phyloP scores from a whole-genome alignment of 1,140 invertebrate species.

The Bathynomus jamesi region DNA sequence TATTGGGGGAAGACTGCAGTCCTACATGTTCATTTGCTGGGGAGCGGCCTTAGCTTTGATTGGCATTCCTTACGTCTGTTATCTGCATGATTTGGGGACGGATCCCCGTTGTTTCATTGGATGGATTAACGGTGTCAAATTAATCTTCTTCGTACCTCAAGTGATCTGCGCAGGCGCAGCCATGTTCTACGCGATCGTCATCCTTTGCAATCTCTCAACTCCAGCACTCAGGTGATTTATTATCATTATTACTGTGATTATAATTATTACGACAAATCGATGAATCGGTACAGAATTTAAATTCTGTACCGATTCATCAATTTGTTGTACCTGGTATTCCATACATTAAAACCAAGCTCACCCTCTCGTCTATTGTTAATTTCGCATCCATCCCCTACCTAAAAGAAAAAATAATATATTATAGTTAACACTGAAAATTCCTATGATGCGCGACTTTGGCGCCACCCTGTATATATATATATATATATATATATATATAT shows the following conservation, averaged over 20 bases:
- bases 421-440: too few species aligned
- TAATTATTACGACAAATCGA: too few species aligned
- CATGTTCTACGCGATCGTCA: constrained; percentile 25
- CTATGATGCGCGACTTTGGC: too few species aligned
- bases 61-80: constrained; percentile 18
- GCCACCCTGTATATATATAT: too few species aligned
- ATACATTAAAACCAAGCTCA: too few species aligned
- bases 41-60: constrained; percentile 30
- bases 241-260: neutral
- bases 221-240: constrained; percentile 16
- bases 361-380: too few species aligned
- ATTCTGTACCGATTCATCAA: too few species aligned
- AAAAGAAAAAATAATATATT: too few species aligned
- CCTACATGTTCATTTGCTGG: constrained; percentile 39
- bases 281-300: too few species aligned
- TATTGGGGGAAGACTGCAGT: constrained; percentile 38
- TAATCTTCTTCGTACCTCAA: constrained; percentile 21
- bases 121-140: constrained; percentile 20
- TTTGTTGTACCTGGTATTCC: too few species aligned
- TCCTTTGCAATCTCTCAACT: constrained; percentile 26
- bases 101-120: constrained; percentile 35
- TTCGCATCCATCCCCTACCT: too few species aligned
- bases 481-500: too few species aligned
- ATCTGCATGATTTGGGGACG: constrained; percentile 26
- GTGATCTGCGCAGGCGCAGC: constrained; percentile 11